phyloP scores from a whole-genome alignment of 35 echinoderm and acorn worm genomes.

The Stichopus chloronotus region DNA sequence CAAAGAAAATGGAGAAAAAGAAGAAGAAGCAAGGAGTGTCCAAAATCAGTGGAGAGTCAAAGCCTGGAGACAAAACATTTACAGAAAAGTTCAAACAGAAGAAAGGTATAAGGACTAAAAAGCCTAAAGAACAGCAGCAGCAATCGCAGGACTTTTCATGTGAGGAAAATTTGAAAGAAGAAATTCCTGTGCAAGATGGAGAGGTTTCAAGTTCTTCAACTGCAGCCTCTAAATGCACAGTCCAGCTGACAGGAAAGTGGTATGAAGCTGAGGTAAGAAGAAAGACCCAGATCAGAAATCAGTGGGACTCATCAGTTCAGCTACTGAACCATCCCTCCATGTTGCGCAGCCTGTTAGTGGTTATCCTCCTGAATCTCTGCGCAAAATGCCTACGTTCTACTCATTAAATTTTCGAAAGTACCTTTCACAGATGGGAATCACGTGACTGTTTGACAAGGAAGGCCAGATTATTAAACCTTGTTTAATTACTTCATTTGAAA shows the following conservation, averaged over 20 bases:
- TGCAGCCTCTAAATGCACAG: neutral
- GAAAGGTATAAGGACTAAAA: slow-evolving; percentile 20
- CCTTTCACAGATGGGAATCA: no score
- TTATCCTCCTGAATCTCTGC: no score
- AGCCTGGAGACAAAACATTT: neutral
- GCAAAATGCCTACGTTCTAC: no score
- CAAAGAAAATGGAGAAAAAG: neutral
- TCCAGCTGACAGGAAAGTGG: slow-evolving; percentile 32
- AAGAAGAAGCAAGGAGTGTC: neutral
- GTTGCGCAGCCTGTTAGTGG: no score
- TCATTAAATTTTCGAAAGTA: no score
- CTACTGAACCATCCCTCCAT: no score
- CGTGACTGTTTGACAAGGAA: no score
- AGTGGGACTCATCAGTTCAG: no score
- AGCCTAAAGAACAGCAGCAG: neutral
- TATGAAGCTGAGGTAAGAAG: slow-evolving; percentile 10
- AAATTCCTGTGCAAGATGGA: slow-evolving; percentile 20
- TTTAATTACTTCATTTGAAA: no score
- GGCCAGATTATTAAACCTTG: no score
- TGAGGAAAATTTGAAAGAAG: neutral
- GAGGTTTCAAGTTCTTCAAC: slow-evolving; percentile 43
- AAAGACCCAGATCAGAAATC: no score
- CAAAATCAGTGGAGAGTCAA: neutral
- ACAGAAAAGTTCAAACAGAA: neutral
- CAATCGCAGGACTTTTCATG: neutral